phyloP scores from a whole-genome alignment of 2,888 invertebrate genomes.

The Bembecia ichneumoniformis region DNA sequence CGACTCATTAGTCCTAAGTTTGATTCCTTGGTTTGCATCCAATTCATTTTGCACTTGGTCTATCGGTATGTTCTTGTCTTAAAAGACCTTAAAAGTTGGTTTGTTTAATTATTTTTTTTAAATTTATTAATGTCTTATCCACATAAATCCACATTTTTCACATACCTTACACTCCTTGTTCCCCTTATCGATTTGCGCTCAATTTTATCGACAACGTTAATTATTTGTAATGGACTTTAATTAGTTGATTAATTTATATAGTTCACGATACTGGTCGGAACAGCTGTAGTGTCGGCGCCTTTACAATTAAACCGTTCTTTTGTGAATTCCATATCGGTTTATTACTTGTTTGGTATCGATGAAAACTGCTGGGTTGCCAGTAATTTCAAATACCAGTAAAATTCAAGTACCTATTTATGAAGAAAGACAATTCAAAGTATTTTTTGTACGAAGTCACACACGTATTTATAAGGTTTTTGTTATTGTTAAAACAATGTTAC shows the following conservation, averaged over 20 bases:
- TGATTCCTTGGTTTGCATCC: too few relatives aligned
- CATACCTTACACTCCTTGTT: conserved; percentile 23
- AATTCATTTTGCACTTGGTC: too few relatives aligned
- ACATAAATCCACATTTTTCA: neutral
- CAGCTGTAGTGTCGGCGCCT: conserved; percentile 34
- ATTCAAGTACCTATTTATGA: too few relatives aligned
- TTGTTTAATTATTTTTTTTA: too few relatives aligned
- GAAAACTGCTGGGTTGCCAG: neutral
- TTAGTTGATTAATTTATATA: conserved; percentile 64
- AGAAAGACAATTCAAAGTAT: too few relatives aligned
- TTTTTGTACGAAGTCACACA: too few relatives aligned
- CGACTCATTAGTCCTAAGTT: too few relatives aligned
- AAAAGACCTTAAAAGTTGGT: too few relatives aligned
- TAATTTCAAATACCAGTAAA: too few relatives aligned
- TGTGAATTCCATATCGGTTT: conserved; percentile 23
- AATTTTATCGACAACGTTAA: conserved; percentile 41
- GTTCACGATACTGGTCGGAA: conserved; percentile 26
- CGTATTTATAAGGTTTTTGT: too few relatives aligned
- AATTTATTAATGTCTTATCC: neutral
- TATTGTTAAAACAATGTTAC: too few relatives aligned
- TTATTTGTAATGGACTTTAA: conserved; percentile 58
- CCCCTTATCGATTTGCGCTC: conserved; percentile 35
- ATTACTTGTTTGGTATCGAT: neutral
- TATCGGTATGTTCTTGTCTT: too few relatives aligned
- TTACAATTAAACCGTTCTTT: conserved; percentile 36